Evolutionary conservation across 2,888 invertebrate species (phyloP), one percentile per base, ranked within the genome.

Genomic region (Andrena trimmerana): DNA sequence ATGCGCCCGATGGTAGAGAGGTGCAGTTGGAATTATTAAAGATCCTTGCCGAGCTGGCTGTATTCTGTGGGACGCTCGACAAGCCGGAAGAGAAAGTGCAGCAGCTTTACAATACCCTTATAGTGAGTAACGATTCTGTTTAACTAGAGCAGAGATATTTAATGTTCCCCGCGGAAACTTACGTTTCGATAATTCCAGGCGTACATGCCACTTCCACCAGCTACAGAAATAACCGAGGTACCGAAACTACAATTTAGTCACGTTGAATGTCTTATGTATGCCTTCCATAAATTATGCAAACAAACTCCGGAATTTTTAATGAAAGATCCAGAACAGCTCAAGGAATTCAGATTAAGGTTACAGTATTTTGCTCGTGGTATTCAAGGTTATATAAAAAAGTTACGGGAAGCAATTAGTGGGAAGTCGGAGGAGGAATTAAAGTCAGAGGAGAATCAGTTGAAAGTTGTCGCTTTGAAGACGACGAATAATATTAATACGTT

Each of bases 291-390:
- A 73, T 93, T 99, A 63, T 98, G 97, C 72, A 96, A 97, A 84
- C 97, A 97, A 91, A 95, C 96, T 86, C 97, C 98, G 0, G 97
- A 97, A 79, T 97, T 97, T 93, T 94, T 98, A 70, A 96, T 96
- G 20, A 96, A 96, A 42, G 96, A 97, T 85, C 95, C 96, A 29
- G 97, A 97, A 91, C 96, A 97, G 13, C 95, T 98, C 8, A 98
- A 98, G 94, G 98, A 98, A 91, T 97, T 99, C 90, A 96, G 98
- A 85, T 94, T 97, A 62, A 96, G 99, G 87, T 95, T 99, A 82
- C 98, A 98, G 93, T 99, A 98, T 94, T 97, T 99, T 92, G 98
- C 99, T 0, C 95, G 98, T 81, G 97, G 98, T 42, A 97, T 98
- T 80, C 98, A 98, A 94, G 98, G 97, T 83, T 98, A 96, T 90